Conservation (phyloP, 2,113 vertebrate species). For the Steatornis caripensis region DNA sequence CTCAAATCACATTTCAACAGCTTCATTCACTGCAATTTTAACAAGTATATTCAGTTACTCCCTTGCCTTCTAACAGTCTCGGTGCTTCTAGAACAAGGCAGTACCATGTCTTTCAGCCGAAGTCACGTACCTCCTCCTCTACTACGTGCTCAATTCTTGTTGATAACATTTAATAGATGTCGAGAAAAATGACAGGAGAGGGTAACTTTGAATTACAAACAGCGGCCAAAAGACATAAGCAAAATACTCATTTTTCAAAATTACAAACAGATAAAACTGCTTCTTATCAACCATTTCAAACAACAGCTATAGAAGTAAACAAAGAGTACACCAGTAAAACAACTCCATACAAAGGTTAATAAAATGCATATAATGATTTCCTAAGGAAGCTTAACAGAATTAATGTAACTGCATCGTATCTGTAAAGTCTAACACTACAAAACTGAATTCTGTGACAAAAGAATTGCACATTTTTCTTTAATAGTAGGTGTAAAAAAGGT, state of each 20-base stretch:
- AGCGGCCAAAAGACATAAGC: background rate
- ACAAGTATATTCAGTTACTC: background rate
- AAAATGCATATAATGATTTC: background rate
- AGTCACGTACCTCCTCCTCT: background rate
- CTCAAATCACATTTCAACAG: background rate
- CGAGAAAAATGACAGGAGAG: background rate
- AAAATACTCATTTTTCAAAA: background rate
- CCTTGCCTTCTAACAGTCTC: background rate
- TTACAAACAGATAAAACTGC: background rate
- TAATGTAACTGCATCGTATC: background rate
- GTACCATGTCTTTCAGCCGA: background rate
- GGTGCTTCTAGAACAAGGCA: background rate
- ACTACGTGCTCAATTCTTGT: background rate
- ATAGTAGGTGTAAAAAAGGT: background rate
- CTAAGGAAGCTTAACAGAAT: background rate
- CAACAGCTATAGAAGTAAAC: background rate
- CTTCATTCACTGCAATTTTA: background rate
- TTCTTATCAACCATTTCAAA: background rate
- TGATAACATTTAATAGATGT: background rate
- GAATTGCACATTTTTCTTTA: background rate
- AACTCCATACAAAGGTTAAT: background rate
- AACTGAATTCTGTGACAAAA: background rate
- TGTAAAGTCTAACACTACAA: background rate
- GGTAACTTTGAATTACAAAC: background rate
- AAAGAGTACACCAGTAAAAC: background rate